Base-by-base conservation (phyloP, 2,888 invertebrate species). In the Linnaemya vulpina region DNA sequence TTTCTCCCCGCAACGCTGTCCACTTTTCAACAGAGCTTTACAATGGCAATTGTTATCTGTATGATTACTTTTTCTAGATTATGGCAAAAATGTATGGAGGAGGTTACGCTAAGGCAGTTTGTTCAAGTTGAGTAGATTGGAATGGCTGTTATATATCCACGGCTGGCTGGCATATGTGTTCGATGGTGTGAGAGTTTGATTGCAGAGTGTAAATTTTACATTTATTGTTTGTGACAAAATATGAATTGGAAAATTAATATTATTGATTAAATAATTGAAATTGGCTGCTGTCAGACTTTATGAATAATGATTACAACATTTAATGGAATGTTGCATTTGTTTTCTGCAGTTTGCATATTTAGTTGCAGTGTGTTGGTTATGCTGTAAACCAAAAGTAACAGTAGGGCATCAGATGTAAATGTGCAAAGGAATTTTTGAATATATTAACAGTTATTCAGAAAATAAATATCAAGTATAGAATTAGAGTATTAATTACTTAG, bases 191-290 rank as follows among this genome's bases (percentile, higher is more conserved):
- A 55, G 49, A 53, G 38, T 35, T 73, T 62, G 53, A 40, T 20
- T 51, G 90, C 87, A 87, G 88, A 62, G 74, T 71, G 63, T 89
- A 89, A 90, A 90, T 90, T 76, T 89, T 85, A 87, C 90, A 90
- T 91, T 91, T 92, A 92, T 92, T 91, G 92, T 89, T 90, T 90
- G 88, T 91, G 92, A 92, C 92, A 92, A 91, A 92, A 91, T 92
- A 91, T 92, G 91, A 92, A 92, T 91, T 90, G 91, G 67, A 91
- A 92, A 92, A 92, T 92, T 92, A 92, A 92, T 92, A 92, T 91
- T 92, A 92, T 92, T 92, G 92, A 92, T 92, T 92, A 91, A 91
- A 91, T 92, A 92, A 92, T 92, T 92, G 92, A 91, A 92, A 91
- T 90, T 90, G 91, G 90, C 91, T 90, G 78, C 82, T 91, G 90